Conservation (phyloP, 2,888 invertebrate species). For the Oeneis ivallda region DNA sequence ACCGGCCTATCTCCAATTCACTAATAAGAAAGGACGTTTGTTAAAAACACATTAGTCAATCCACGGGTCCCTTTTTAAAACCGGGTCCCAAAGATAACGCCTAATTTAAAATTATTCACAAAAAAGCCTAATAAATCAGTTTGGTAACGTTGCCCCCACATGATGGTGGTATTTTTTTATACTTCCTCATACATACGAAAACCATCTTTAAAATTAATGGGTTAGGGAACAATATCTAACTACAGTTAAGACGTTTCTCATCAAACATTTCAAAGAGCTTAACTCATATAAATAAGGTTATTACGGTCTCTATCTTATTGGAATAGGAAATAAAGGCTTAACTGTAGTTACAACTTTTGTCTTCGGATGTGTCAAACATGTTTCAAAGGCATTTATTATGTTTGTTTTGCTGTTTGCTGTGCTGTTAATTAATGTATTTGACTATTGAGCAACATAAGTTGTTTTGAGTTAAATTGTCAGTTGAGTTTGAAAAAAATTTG, state of each 20-base stretch:
- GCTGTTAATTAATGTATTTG: conserved; percentile 18
- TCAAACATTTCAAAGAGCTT: not conserved
- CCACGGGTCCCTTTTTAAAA: conserved; percentile 54
- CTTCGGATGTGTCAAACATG: not conserved
- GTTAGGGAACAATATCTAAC: not conserved
- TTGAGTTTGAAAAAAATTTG: not conserved
- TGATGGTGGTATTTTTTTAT: conserved; percentile 37
- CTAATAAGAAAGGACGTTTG: conserved; percentile 48
- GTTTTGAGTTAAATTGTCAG: not conserved
- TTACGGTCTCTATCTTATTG: not conserved
- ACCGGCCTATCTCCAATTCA: conserved; percentile 31
- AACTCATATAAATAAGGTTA: not conserved
- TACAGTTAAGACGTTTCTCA: not conserved
- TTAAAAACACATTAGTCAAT: conserved; percentile 68
- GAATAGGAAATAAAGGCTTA: not conserved
- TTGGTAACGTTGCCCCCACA: conserved; percentile 52
- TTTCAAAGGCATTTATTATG: conserved; percentile 11
- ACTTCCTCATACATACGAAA: not conserved
- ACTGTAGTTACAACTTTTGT: not conserved
- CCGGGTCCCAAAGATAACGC: conserved; percentile 55
- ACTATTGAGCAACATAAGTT: conserved; percentile 13
- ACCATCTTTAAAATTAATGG: not conserved
- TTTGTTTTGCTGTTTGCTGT: conserved; percentile 16
- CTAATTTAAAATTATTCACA: conserved; percentile 71
- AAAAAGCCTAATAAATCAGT: conserved; percentile 69